Base-by-base conservation (phyloP, 2,888 invertebrate species). In the Drosophila kokeensis region DNA sequence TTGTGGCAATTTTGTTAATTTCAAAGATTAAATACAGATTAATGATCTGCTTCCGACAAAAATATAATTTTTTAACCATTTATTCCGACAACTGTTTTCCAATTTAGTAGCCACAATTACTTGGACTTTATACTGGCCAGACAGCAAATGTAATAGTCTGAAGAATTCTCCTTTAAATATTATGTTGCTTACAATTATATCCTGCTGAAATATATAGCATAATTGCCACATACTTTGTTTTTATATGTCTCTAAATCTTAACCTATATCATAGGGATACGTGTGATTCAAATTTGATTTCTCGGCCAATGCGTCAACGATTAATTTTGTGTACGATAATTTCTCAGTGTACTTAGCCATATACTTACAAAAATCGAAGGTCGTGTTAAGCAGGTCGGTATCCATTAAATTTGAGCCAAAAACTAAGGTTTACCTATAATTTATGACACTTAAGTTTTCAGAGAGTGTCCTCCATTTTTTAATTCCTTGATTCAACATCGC, bases 331-430 rank as follows among this genome's bases (percentile, higher is more conserved):
- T 73, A 50, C 7, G 18, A 59, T 24, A 69, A 32, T 48, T 34
- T 42, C 0, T 1, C 0, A 2, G 29, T 27, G 4, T 24, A 8
- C 0, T n/a, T 54, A 0, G 38, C 32, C 62, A 71, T 52, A 34
- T 50, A 49, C 5, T 53, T 57, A 13, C 79, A 75, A 15, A 54
- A 67, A 21, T 79, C 64, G 1, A 78, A 24, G 0, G 72, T 75
- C 10, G 4, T n/a, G 18, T 79, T 79, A 0, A 58, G 62, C 62
- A 79, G 78, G 79, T 7, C 45, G 65, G 64, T 36, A 78, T 4
- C 63, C 75, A 58, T 34, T 72, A 21, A 10, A 72, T 40, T 52
- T 74, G 0, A 64, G 60, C 73, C 66, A 71, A 11, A 78, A 27
- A 27, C 64, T 68, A 0, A 78, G 45, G 40, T 71, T 65, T 1